Evolutionary conservation across 2,888 invertebrate species (phyloP).

Genomic region (Neria commutata): DNA sequence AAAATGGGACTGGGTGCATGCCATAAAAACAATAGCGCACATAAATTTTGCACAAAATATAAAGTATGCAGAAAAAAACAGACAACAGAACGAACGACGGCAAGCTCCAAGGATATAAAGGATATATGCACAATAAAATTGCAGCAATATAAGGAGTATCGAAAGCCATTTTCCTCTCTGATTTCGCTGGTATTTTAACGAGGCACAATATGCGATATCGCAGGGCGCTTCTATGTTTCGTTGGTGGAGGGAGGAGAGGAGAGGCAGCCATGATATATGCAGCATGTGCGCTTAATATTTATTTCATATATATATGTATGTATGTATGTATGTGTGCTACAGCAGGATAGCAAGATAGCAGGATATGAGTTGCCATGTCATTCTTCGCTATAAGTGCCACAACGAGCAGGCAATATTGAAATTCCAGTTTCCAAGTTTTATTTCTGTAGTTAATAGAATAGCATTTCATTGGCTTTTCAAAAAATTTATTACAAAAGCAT

Average conservation of each 20-base stretch:
- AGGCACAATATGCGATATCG: slow-evolving; percentile 34
- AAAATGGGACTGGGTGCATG: slow-evolving; percentile 57
- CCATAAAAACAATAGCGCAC: slow-evolving; percentile 57
- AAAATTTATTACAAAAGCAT: too few relatives aligned
- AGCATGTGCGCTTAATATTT: slow-evolving; percentile 8
- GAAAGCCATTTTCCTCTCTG: slow-evolving; percentile 33
- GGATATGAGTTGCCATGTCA: slow-evolving; percentile 4
- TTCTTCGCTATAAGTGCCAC: background rate
- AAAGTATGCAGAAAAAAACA: slow-evolving; percentile 24
- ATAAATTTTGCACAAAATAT: slow-evolving; percentile 51
- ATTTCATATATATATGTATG: slow-evolving; percentile 5
- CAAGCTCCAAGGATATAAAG: slow-evolving; percentile 12
- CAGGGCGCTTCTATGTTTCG: too few relatives aligned
- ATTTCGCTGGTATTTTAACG: slow-evolving; percentile 50
- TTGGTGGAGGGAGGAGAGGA: background rate
- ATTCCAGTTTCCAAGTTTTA: too few relatives aligned
- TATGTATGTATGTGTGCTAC: slow-evolving; percentile 9
- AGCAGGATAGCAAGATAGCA: too few relatives aligned
- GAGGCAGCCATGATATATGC: background rate
- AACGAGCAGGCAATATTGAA: background rate
- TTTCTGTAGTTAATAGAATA: too few relatives aligned
- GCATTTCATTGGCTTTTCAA: too few relatives aligned
- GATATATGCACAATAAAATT: background rate
- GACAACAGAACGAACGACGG: slow-evolving; percentile 17
- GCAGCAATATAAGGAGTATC: slow-evolving; percentile 8